Base-by-base conservation (phyloP, 2,113 vertebrate species). In the Bubalus kerabau region DNA sequence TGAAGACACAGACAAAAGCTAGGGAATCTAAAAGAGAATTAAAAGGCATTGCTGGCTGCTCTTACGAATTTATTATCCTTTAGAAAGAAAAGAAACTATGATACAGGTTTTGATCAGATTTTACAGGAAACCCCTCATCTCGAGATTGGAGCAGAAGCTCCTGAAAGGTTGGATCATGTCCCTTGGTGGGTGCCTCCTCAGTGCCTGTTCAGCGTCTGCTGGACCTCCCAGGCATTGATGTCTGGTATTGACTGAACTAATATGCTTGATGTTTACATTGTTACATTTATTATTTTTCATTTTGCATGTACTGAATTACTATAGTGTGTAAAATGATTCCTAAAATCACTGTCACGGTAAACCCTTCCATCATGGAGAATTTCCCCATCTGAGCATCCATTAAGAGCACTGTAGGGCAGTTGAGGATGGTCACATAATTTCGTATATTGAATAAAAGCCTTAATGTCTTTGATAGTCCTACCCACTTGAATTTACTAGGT, bases 141-240 rank as follows among this genome's bases (percentile, higher is more conserved):
- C 9, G 36, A 71, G 82, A 95, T 24, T 46, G 15, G n/a, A 71
- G 6, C 32, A 50, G 36, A 1, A 57, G 17, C 21, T 71, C 74
- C 50, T 46, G 7, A 13, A 76, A 86, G 14, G 14, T 19, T 71
- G 57, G 23, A 1, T 26, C 5, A 1, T 16, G 19, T 28, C 32
- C 64, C 50, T 9, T 0, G 0, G 7, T 19, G 1, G 24, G 1
- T 28, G 28, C 40, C n/a, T 80, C 24, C 4, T 54, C 19, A 9
- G 1, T 56, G 8, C 60, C 36, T 59, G 46, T 32, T 57, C 46
- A 6, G 10, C 32, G 46, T 60, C 60, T 94, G 50, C 67, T 71
- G 15, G 60, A 14, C 15, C 1, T 17, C 19, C 9, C 21, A 80
- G 48, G 21, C 78, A 30, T 15, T 24, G 71, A 43, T 24, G 56